Percentiles rank a stretch among this genome's conserved stretches.
phyloP scores from a whole-genome alignment of 2,888 invertebrate species.

The Calliscelio sp. region DNA sequence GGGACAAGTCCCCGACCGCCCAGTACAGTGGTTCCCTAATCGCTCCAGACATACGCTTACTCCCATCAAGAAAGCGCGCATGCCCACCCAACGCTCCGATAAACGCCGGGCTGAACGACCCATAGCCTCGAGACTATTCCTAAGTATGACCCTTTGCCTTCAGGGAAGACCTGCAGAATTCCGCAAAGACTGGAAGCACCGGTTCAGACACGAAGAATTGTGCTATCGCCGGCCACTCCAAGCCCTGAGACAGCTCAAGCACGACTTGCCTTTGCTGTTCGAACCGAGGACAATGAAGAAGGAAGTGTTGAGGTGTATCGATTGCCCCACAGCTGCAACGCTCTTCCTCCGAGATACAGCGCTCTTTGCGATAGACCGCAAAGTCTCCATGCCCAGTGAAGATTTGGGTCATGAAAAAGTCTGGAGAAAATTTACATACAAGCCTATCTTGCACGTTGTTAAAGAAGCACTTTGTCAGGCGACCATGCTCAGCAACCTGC shows the following conservation, averaged over 20 bases:
- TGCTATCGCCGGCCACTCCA: neutral
- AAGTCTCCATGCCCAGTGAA: constrained; percentile 22
- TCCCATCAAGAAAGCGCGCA: too few relatives aligned
- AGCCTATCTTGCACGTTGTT: neutral
- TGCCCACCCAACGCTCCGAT: too few relatives aligned
- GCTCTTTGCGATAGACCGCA: neutral
- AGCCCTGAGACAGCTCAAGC: neutral
- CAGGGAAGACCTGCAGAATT: too few relatives aligned
- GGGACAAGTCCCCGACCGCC: too few relatives aligned
- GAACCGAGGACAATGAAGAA: constrained; percentile 12
- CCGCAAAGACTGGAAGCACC: too few relatives aligned
- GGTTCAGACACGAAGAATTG: too few relatives aligned
- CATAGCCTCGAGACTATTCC: too few relatives aligned
- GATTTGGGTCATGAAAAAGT: constrained; percentile 5
- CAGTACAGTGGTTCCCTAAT: too few relatives aligned
- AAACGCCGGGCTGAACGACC: too few relatives aligned
- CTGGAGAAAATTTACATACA: neutral
- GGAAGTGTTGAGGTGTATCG: constrained; percentile 27
- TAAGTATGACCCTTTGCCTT: too few relatives aligned
- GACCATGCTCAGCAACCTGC: neutral
- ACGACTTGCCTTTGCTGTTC: neutral
- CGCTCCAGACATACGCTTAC: too few relatives aligned
- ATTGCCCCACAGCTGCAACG: constrained; percentile 17
- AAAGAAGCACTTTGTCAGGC: constrained; percentile 1
- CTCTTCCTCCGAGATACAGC: neutral